These are phyloP conservation scores for Aphaenogaster ashmeadi DNA, from an alignment of 1,140 invertebrate genomes.

Conservation along the genomic window DNA sequence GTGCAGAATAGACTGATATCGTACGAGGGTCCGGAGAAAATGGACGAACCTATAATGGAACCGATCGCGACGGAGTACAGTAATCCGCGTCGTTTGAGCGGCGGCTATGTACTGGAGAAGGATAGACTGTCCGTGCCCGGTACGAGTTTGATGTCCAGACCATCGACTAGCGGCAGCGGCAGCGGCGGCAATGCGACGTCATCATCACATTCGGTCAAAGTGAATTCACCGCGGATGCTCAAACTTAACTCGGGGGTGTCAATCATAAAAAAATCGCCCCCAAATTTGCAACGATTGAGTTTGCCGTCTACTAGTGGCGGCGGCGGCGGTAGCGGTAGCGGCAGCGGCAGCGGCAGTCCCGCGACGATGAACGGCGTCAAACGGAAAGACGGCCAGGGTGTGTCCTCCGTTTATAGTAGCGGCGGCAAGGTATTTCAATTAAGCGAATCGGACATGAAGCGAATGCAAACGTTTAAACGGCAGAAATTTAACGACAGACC, in stretches of 20 bases:
- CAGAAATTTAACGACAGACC: constrained; percentile 82
- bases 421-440: constrained; percentile 84
- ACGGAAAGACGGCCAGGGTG: not conserved
- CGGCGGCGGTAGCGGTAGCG: too few species aligned
- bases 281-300: constrained; percentile 82
- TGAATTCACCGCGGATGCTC: constrained; percentile 70
- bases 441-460: constrained; percentile 82
- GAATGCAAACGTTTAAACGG: constrained; percentile 82
- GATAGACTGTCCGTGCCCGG: constrained; percentile 65
- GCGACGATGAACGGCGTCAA: not conserved
- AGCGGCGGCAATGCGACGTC: not conserved
- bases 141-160: constrained; percentile 53
- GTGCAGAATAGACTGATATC: constrained; percentile 92
- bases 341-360: constrained; percentile 66
- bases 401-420: constrained; percentile 1
- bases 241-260: constrained; percentile 84
- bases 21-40: constrained; percentile 89
- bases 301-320: constrained; percentile 70
- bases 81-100: constrained; percentile 81
- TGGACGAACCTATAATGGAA: constrained; percentile 84
- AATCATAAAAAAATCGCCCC: constrained; percentile 85
- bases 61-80: constrained; percentile 79
- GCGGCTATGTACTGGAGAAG: constrained; percentile 80
- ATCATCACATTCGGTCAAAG: constrained; percentile 50
- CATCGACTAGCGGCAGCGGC: not conserved